Base-by-base conservation (phyloP, 2,113 vertebrate species). In the Sebastes fasciatus region DNA sequence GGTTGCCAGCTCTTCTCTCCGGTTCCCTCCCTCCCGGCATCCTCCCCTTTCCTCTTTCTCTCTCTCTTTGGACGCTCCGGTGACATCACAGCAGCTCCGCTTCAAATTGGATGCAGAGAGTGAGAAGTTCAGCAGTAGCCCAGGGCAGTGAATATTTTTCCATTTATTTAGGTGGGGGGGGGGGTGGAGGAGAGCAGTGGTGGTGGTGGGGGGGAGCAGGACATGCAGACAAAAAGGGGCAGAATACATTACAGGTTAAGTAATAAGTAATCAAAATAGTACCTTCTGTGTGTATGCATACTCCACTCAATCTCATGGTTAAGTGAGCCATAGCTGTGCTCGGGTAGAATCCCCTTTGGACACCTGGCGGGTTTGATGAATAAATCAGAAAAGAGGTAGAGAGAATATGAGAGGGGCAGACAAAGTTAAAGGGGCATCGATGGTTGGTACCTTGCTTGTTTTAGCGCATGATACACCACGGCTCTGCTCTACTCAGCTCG, bases 71-170 rank as follows among this genome's bases (percentile, higher is more conserved):
- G 94, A 93, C 81, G 92, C 88, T 92, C 84, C 67, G 77, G 91
- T 96, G 94, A 95, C 94, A 95, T 96, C 95, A 96, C 90, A 83
- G 89, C 90, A 90, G 87, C 89, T 92, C 88, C 54, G 81, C 92
- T 95, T 93, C 90, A 94, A 94, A 96, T 95, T 95, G 95, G 94
- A 95, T 95, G 94, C 95, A 95, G 95, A 93, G 93, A 96, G 95
- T 95, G 94, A 95, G 94, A 95, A 96, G 95, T 96, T 96, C 95
- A 96, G 90, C 84, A 65, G 92, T 95, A 92, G 95, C 96, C 95
- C 84, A 68, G 84, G 95, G 95, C 95, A 87, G 86, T 91, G 95
- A 95, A 95, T 96, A 95, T 95, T 96, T 96, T 96, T 96, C 95
- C 95, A 96, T 96, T 95, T 96, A 96, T 95, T 96, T 94, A 71